These are phyloP conservation scores for Recurvirostra avosetta DNA, from an alignment of 2,113 vertebrate species.

Conservation along the genomic window DNA sequence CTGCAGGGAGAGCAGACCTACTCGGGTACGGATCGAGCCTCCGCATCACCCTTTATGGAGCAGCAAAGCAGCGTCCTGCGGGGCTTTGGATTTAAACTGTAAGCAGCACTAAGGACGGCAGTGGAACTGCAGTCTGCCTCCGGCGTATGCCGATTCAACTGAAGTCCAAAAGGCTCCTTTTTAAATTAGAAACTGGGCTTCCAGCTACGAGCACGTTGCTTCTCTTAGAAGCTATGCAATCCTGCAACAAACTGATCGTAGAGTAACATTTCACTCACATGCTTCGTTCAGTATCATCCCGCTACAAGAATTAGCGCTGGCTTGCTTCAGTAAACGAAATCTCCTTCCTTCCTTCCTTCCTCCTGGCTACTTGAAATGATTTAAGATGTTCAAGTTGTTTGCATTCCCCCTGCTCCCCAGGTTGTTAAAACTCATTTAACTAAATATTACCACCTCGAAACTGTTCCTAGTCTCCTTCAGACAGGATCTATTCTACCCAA, in stretches of 20 bases:
- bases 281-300: not conserved
- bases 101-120: not conserved
- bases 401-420: not conserved
- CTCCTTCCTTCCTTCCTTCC: not conserved
- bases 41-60: not conserved
- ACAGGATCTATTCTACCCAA: not conserved
- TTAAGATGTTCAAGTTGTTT: not conserved
- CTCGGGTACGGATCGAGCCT: accelerated
- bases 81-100: not conserved
- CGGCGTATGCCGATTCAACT: not conserved
- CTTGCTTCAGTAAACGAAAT: not conserved
- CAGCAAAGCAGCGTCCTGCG: not conserved
- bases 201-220: not conserved
- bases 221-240: not conserved
- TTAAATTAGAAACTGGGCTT: not conserved
- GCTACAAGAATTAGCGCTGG: not conserved
- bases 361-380: not conserved
- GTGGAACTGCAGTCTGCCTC: not conserved
- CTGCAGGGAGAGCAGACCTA: not conserved
- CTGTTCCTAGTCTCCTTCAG: not conserved
- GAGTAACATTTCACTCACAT: not conserved
- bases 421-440: not conserved
- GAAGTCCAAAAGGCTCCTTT: not conserved
- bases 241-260: not conserved
- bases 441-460: not conserved